These are phyloP conservation scores for Dyspetes luteomarginatus DNA, from an alignment of 2,888 invertebrate species.

Conservation along the genomic window DNA sequence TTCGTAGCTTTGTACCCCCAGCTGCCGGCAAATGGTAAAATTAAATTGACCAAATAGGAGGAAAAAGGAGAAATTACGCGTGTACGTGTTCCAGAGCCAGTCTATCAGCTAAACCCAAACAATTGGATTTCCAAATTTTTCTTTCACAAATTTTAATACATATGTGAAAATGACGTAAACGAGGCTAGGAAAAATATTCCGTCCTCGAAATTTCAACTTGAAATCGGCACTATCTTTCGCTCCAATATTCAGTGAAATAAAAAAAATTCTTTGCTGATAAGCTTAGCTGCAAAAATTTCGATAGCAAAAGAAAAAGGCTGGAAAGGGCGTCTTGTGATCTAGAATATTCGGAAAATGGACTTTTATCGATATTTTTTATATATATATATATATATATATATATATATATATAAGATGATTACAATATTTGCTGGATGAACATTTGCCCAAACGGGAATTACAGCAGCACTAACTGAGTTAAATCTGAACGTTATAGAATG, in stretches of 20 bases:
- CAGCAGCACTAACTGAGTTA: slow-evolving; percentile 17
- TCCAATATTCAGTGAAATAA: too few relatives aligned
- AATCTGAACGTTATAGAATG: neutral
- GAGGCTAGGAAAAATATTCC: too few relatives aligned
- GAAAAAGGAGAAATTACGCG: slow-evolving; percentile 2
- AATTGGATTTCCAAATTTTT: too few relatives aligned
- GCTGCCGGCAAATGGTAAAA: slow-evolving; percentile 57
- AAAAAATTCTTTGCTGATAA: too few relatives aligned
- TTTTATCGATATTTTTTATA: neutral
- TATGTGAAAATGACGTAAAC: too few relatives aligned
- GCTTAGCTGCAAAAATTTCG: neutral
- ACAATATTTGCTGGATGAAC: too few relatives aligned
- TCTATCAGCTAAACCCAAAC: too few relatives aligned
- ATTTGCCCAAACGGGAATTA: neutral
- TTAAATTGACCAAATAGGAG: slow-evolving; percentile 69
- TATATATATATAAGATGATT: neutral
- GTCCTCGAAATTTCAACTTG: too few relatives aligned
- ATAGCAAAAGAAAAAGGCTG: too few relatives aligned
- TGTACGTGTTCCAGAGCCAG: neutral
- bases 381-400: neutral
- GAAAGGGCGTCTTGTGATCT: slow-evolving; percentile 43
- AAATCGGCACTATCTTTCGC: too few relatives aligned
- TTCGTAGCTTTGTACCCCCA: slow-evolving; percentile 25
- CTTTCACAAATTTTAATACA: too few relatives aligned
- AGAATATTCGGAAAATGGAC: slow-evolving; percentile 43